These are phyloP conservation scores for Todiramphus chloris DNA, from an alignment of 2,113 vertebrate species.

Conservation along the genomic window DNA sequence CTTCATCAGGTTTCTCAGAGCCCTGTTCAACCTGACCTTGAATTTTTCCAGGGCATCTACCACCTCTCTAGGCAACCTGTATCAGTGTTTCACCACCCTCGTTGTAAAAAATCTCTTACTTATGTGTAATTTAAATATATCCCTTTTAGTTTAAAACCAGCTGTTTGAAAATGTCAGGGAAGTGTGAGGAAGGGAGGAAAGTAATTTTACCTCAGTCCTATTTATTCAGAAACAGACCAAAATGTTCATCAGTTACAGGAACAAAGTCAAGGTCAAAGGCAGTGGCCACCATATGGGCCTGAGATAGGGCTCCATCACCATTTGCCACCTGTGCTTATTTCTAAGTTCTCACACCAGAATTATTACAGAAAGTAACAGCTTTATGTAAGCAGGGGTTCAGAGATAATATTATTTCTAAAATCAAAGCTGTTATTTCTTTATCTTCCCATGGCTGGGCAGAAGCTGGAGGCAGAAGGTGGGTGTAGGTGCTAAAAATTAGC, in stretches of 20 bases:
- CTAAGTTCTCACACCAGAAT: neutral
- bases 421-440: neutral
- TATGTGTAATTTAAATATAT: neutral
- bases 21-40: neutral
- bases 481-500: neutral
- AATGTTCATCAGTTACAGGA: neutral
- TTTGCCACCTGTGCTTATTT: neutral
- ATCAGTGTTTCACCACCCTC: neutral
- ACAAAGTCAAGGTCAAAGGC: conserved; percentile 7
- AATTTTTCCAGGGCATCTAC: neutral
- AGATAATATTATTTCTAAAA: neutral
- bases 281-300: neutral
- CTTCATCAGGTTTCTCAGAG: neutral
- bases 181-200: neutral
- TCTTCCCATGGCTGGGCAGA: neutral
- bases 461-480: neutral
- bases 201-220: neutral
- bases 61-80: neutral
- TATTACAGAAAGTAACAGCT: conserved; percentile 3
- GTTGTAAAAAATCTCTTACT: neutral
- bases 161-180: neutral
- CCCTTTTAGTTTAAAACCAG: neutral
- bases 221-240: neutral
- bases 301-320: neutral
- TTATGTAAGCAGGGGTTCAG: neutral